Evolutionary conservation across 2,113 vertebrate genomes (phyloP).

Genomic region (pig (Sus scrofa)): DNA sequence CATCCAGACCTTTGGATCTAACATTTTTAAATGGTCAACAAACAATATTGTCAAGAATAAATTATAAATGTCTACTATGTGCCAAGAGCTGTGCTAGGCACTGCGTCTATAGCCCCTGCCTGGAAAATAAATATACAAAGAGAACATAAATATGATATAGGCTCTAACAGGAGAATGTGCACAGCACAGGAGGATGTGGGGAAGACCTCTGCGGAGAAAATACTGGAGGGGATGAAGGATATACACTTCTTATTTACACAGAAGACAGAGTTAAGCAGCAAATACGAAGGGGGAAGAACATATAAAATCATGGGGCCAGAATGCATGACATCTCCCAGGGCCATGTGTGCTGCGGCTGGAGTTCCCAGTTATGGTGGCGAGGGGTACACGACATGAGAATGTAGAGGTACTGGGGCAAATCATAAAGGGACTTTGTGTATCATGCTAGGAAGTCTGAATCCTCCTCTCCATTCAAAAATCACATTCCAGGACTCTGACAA

Average conservation of each 20-base stretch:
- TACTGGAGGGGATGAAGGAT: background rate
- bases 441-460: background rate
- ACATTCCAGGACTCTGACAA: background rate
- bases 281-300: background rate
- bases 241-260: background rate
- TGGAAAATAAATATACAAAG: constrained; percentile 13
- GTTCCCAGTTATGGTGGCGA: background rate
- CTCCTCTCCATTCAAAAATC: background rate
- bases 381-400: background rate
- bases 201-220: background rate
- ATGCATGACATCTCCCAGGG: background rate
- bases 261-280: background rate
- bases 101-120: background rate
- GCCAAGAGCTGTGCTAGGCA: background rate
- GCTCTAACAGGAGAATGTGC: background rate
- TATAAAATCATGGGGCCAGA: background rate
- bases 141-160: background rate
- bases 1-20: background rate
- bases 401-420: background rate
- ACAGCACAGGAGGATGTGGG: background rate
- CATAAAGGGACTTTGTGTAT: background rate
- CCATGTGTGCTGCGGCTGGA: background rate
- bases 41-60: constrained; percentile 54
- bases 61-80: constrained; percentile 13
- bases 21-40: constrained; percentile 44